Base-by-base conservation (phyloP, 2,888 invertebrate genomes). In the Acleris holmiana region DNA sequence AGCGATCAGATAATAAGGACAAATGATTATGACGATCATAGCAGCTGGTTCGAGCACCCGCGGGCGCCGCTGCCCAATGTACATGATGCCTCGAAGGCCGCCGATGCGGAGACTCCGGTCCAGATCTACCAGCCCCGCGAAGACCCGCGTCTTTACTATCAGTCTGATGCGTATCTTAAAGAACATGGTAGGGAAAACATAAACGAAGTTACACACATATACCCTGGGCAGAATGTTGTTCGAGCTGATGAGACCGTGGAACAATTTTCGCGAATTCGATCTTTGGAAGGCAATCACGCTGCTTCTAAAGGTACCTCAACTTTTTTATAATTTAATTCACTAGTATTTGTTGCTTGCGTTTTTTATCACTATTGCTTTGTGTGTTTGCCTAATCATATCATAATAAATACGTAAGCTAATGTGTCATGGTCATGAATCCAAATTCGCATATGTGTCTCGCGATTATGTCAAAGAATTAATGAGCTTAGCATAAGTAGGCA, bases 71-170 rank as follows among this genome's bases (percentile, higher is more conserved):
- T 78, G 76, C 78, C 81, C 74, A 53, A 74, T 81, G 40, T 77
- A 73, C 67, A 79, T 75, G 67, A 77, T 77, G 47, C 77, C 79
- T 18, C 74, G 73, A 54, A 78, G 80, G 50, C 74, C 74, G 21
- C 83, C 82, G 47, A 77, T 70, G 67, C 73, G 71, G 75, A 82
- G 75, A 55, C 48, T 61, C 46, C 81, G 67, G 62, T 80, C 77
- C 82, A 85, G 76, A 68, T 86, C 68, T 79, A 89, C 78, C 77
- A 85, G 67, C 88, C 91, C 61, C 79, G 84, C 73, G 88, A 91
- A 83, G 88, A 91, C 78, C 91, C 91, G 4, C 80, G 85, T 44
- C 77, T 87, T 68, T 91, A 84, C 80, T 91, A 91, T 73, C 88
- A 86, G 68, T 91, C 91, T 85, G 85, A 86, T 76, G 73, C 85